Conservation (phyloP, 2,797 vertebrate genomes). For the Falco rusticolus region DNA sequence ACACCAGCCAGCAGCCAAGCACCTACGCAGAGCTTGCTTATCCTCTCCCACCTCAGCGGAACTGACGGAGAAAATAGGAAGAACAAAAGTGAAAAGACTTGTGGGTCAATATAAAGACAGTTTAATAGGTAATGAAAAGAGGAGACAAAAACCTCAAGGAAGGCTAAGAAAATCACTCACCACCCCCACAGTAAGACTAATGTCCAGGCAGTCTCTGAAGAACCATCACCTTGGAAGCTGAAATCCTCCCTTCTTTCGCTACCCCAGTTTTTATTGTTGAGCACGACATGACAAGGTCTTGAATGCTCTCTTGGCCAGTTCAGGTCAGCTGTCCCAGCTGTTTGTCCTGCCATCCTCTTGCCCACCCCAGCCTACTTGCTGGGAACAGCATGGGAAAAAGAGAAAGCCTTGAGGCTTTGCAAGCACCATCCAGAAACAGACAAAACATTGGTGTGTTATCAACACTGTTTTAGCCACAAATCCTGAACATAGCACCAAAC, state of each 20-base stretch:
- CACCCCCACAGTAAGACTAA: background rate
- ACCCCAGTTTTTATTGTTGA: background rate
- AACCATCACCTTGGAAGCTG: background rate
- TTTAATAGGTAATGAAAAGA: background rate
- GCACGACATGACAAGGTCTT: no score
- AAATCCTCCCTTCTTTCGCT: background rate
- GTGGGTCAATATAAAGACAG: background rate
- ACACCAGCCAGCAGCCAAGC: background rate
- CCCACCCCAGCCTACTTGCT: background rate
- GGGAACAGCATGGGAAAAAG: background rate
- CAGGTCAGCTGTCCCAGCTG: background rate
- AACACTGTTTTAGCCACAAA: background rate
- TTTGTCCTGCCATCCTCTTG: background rate
- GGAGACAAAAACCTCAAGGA: rapidly evolving
- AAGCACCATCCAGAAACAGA: background rate
- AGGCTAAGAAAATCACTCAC: background rate
- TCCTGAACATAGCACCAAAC: background rate
- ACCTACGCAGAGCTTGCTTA: background rate
- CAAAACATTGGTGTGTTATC: background rate
- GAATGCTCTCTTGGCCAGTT: background rate
- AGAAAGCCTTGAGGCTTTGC: background rate
- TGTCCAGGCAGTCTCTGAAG: rapidly evolving
- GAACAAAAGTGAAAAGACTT: background rate
- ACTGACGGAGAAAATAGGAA: background rate
- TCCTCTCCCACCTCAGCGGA: background rate